Conservation (phyloP, 1,140 invertebrate species). For the Planococcus citri region DNA sequence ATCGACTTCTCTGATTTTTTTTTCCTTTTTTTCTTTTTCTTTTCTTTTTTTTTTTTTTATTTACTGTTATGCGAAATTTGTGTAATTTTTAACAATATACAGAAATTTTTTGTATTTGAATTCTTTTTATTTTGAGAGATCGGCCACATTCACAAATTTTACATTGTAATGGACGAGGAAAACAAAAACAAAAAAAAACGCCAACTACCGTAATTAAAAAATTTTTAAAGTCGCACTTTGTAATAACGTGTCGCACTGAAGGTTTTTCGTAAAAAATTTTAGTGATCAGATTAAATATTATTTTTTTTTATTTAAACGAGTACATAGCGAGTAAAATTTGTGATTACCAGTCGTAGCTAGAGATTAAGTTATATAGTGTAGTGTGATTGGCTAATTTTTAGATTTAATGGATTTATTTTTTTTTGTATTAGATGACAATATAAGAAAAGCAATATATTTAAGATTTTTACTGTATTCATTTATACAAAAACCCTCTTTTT, state of each 20-base stretch:
- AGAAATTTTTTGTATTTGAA: conserved; percentile 16
- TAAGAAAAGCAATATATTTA: conserved; percentile 21
- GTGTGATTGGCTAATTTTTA: conserved; percentile 20
- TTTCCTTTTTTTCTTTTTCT: neutral
- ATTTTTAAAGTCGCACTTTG: conserved; percentile 8
- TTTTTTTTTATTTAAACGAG: neutral
- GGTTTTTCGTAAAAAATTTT: conserved; percentile 10
- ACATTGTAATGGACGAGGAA: neutral
- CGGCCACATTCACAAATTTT: conserved; percentile 11
- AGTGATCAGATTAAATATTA: neutral
- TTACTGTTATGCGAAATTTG: conserved; percentile 15
- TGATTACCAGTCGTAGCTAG: conserved; percentile 17
- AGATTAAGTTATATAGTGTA: conserved; percentile 16
- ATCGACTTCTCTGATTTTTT: conserved; percentile 9
- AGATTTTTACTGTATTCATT: conserved; percentile 18
- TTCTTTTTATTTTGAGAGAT: conserved; percentile 13
- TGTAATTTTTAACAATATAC: conserved; percentile 12
- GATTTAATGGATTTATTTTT: conserved; percentile 4
- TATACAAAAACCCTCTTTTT: conserved; percentile 10
- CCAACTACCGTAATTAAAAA: neutral
- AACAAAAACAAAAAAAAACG: neutral
- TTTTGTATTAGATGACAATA: conserved; percentile 20
- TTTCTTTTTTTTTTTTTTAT: conserved; percentile 8
- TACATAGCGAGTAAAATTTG: conserved; percentile 20
- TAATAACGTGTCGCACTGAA: conserved; percentile 18